These are phyloP conservation scores for Lydus trimaculatus DNA, from an alignment of 2,888 invertebrate species.

Conservation along the genomic window DNA sequence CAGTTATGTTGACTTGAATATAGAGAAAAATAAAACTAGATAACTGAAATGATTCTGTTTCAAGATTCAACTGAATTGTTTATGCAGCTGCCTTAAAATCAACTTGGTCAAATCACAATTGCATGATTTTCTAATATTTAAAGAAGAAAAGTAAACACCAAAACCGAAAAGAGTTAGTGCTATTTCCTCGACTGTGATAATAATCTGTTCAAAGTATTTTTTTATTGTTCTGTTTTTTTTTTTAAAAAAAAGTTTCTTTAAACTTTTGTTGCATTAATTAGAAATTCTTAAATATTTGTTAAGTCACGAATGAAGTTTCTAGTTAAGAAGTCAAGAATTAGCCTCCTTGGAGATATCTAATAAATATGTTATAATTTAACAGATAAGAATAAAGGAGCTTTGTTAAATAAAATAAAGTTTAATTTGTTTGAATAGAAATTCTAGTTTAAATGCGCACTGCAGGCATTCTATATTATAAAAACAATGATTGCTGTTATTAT, in stretches of 20 bases:
- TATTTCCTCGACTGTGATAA: too few species aligned
- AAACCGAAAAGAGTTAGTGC: too few species aligned
- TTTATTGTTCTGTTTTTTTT: neutral
- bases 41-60: neutral
- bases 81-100: too few species aligned
- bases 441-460: conserved; percentile 19
- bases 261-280: conserved; percentile 22
- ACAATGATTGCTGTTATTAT: conserved; percentile 10
- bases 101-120: too few species aligned
- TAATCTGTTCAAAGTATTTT: neutral
- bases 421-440: neutral
- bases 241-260: neutral
- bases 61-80: too few species aligned
- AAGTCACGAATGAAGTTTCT: conserved; percentile 24
- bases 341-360: conserved; percentile 26
- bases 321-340: conserved; percentile 17
- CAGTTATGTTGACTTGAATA: too few species aligned
- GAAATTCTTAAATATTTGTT: conserved; percentile 24
- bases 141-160: too few species aligned
- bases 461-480: conserved; percentile 11
- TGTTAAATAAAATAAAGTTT: conserved; percentile 17
- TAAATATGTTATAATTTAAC: conserved; percentile 30
- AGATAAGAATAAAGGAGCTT: conserved; percentile 19
- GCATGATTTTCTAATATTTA: too few species aligned
- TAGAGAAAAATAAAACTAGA: too few species aligned